Percentiles rank a stretch among this genome's conserved stretches.
Evolutionary conservation across 2,113 vertebrate species (phyloP).

Genomic region (Noturus placidus): DNA sequence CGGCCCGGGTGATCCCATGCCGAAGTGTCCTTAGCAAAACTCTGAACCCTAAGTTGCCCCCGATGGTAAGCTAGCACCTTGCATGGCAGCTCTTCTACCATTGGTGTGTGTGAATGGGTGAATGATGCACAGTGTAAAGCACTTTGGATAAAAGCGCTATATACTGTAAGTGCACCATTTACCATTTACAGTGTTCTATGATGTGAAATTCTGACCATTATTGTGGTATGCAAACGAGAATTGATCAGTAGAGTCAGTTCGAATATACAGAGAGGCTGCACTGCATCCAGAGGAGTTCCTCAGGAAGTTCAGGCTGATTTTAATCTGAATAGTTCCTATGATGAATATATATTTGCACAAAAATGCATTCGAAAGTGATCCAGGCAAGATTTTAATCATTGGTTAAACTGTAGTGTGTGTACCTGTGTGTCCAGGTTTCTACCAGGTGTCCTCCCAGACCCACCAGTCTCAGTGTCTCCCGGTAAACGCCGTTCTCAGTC

Average conservation of each 20-base stretch:
- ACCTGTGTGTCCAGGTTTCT: slow-evolving; percentile 75
- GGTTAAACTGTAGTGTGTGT: background rate
- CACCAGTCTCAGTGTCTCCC: slow-evolving; percentile 75
- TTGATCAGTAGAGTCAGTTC: background rate
- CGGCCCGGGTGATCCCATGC: too few species aligned
- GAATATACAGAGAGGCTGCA: background rate
- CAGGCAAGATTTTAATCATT: background rate
- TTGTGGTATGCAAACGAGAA: background rate
- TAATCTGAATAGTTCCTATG: background rate
- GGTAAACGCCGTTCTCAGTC: slow-evolving; percentile 92
- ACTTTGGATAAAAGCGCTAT: too few species aligned
- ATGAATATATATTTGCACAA: background rate
- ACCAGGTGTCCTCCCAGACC: slow-evolving; percentile 81
- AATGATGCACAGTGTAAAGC: too few species aligned
- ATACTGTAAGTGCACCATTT: too few species aligned
- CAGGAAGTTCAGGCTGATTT: background rate
- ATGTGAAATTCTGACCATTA: background rate
- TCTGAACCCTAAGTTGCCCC: too few species aligned
- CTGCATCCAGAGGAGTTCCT: background rate
- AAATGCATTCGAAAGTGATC: background rate
- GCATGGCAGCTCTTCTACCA: too few species aligned
- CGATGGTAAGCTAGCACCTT: too few species aligned
- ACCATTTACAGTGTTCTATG: too few species aligned
- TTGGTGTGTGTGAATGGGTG: too few species aligned
- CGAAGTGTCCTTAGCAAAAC: too few species aligned